Evolutionary conservation across 2,797 vertebrate genomes (phyloP), one percentile per base, ranked within the genome.

Genomic region (Eulemur albifrons): DNA sequence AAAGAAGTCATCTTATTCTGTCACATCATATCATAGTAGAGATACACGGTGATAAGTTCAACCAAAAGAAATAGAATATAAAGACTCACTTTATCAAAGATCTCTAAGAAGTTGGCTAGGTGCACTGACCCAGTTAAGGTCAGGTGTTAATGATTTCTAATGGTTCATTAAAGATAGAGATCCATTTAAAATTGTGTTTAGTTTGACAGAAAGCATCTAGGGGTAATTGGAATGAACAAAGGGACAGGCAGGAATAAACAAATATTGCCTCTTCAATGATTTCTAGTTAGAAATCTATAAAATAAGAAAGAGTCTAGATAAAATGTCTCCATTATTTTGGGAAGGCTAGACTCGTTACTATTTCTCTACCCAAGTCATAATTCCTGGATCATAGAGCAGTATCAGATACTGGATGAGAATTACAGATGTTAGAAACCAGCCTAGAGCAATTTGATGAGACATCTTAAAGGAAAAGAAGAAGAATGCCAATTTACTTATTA

Each of bases 91-190:
- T 90, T 88, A 85, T 88, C 65, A 82, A 63, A 52, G 79, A 45
- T 25, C 32, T 72, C 72, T 7, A n/a, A 61, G 87, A 90, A 89
- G n/a, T 70, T 61, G 6, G 2, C 11, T 65, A 65, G 38, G 63
- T 79, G 54, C 20, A 30, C 18, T 61, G 67, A 85, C 69, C 38
- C 52, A 63, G 27, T 63, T 35, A 61, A 93, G 57, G 32, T 50
- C 59, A 88, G 61, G 72, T 92, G 93, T 81, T 90, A 95, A 95
- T 93, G 67, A 94, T 88, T 82, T 84, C 88, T 94, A 95, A 95
- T 89, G 59, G 38, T 72, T 96, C 38, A 52, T 94, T 90, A 96
- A 93, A 92, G 30, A 63, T 0, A 95, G 72, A 54, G 2, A 59
- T 63, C n/a, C 40, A 92, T 54, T 88, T 89, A 83, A 83, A 93